Percentiles rank a stretch among this genome's conserved stretches.
These are phyloP conservation scores for Hirtodrosophila histrioides DNA, from an alignment of 2,888 invertebrate genomes.

Conservation along the genomic window DNA sequence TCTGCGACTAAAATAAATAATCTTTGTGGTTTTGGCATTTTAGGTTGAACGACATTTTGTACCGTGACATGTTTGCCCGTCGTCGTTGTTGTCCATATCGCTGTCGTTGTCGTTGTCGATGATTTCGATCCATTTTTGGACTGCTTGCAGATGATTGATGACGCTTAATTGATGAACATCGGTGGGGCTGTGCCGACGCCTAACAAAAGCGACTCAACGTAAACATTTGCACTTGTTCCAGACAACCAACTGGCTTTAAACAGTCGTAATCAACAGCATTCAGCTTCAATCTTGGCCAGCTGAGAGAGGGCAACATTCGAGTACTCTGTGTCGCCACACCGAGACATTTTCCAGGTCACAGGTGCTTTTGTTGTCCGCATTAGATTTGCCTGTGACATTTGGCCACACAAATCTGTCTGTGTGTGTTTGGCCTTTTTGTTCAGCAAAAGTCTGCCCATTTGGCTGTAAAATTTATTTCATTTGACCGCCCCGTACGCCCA, in stretches of 20 bases:
- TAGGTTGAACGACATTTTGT: conserved; percentile 79
- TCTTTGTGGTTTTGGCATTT: conserved; percentile 64
- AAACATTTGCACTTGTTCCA: conserved; percentile 58
- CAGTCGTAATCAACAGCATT: conserved; percentile 28
- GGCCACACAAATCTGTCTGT: conserved; percentile 62
- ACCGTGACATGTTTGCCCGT: conserved; percentile 80
- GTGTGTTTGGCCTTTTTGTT: conserved; percentile 56
- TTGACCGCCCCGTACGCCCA: conserved; percentile 41
- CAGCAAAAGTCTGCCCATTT: conserved; percentile 66
- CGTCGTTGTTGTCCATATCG: conserved; percentile 29
- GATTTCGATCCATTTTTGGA: conserved; percentile 57
- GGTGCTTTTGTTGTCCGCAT: conserved; percentile 78
- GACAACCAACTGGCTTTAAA: conserved; percentile 60
- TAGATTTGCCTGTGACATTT: conserved; percentile 68
- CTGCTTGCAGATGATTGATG: conserved; percentile 79
- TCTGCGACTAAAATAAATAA: conserved; percentile 67
- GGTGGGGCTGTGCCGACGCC: conserved; percentile 11
- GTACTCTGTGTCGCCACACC: conserved; percentile 1
- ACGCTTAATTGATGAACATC: conserved; percentile 79
- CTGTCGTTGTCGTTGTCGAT: conserved; percentile 48
- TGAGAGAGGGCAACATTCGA: not conserved
- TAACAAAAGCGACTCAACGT: conserved; percentile 25
- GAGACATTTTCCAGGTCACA: conserved; percentile 75
- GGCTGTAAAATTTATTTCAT: conserved; percentile 80
- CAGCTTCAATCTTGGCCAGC: conserved; percentile 36